Conservation (phyloP, 2,888 invertebrate genomes). For the Drosophila mimica region DNA sequence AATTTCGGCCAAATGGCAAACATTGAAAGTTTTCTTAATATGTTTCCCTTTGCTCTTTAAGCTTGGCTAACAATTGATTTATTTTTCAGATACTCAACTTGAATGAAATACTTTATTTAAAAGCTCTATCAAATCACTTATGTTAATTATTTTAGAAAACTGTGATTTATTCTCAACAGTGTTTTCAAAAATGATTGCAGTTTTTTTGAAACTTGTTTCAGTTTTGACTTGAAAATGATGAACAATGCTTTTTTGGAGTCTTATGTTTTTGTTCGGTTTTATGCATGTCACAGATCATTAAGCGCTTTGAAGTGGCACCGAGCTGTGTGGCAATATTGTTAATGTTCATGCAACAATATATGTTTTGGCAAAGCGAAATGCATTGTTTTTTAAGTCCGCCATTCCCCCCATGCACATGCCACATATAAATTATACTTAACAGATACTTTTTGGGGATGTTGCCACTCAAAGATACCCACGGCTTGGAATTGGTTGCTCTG, state of each 20-base stretch:
- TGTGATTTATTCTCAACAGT: neutral
- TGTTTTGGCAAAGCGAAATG: slow-evolving; percentile 49
- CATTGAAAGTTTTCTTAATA: slow-evolving; percentile 1
- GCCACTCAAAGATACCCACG: slow-evolving; percentile 36
- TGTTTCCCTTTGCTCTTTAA: neutral
- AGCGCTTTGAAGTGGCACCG: neutral
- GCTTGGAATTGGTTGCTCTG: slow-evolving; percentile 1
- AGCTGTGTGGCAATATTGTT: slow-evolving; percentile 16
- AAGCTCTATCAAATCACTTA: neutral
- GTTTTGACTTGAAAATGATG: neutral
- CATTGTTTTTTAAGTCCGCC: slow-evolving; percentile 61
- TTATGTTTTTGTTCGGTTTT: neutral
- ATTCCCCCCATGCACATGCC: slow-evolving; percentile 50
- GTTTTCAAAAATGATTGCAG: neutral
- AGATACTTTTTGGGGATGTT: slow-evolving; percentile 60
- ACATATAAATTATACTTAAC: slow-evolving; percentile 75
- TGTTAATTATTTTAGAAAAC: neutral
- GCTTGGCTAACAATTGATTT: neutral
- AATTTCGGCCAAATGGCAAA: slow-evolving; percentile 14
- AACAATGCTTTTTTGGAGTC: neutral
- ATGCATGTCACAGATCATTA: neutral
- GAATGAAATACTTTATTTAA: neutral
- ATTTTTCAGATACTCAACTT: neutral
- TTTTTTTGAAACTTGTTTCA: neutral
- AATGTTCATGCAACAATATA: slow-evolving; percentile 25